phyloP scores from a whole-genome alignment of 2,888 invertebrate species.

The Eugnorisma glareosa region DNA sequence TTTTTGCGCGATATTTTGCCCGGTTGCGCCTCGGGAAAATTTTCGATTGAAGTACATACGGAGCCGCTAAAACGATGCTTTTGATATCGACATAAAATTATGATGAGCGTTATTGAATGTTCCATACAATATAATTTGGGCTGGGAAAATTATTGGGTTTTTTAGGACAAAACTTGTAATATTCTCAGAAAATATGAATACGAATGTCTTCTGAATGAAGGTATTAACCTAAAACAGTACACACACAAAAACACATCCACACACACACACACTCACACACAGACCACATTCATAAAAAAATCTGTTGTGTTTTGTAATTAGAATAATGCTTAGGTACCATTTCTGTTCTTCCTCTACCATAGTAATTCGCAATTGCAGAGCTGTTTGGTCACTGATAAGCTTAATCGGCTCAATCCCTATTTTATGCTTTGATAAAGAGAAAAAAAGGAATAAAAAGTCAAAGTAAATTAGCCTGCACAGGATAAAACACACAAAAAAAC shows the following conservation, averaged over 20 bases:
- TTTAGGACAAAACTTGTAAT: constrained; percentile 1
- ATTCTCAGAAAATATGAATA: background rate
- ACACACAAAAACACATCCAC: no score
- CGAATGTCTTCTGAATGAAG: background rate
- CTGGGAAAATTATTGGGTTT: background rate
- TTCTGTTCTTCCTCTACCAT: background rate
- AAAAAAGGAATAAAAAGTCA: no score
- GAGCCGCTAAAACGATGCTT: constrained; percentile 59
- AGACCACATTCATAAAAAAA: no score
- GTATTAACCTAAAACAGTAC: no score
- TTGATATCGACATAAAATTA: constrained; percentile 27
- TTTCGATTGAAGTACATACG: constrained; percentile 61
- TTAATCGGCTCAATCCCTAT: background rate
- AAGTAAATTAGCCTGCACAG: no score
- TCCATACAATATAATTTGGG: background rate
- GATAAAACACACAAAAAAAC: no score
- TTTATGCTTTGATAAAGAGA: no score
- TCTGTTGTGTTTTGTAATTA: no score
- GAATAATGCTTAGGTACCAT: background rate
- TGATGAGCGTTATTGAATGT: background rate
- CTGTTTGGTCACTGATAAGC: constrained; percentile 25
- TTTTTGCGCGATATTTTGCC: constrained; percentile 69
- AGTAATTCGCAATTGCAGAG: background rate
- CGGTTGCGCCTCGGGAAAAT: constrained; percentile 75
- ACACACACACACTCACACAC: no score